Evolutionary conservation across 2,113 vertebrate genomes (phyloP).

Genomic region (Halcyon malimbica): DNA sequence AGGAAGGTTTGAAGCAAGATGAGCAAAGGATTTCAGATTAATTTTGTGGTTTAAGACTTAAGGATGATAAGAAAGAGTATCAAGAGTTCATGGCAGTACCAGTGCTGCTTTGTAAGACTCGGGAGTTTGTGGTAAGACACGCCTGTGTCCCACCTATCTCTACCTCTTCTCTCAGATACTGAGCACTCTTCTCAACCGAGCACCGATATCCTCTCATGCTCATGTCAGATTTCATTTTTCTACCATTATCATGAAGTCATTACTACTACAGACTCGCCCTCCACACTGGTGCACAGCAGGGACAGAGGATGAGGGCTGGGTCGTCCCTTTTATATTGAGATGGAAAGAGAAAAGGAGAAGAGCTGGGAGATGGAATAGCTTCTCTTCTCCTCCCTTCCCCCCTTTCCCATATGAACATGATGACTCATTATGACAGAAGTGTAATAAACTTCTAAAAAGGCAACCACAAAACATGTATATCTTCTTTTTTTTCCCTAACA

Average conservation of each 20-base stretch:
- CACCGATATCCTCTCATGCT: neutral
- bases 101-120: rapidly evolving
- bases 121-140: rapidly evolving
- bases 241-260: neutral
- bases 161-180: neutral
- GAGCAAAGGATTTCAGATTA: neutral
- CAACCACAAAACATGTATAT: slow-evolving; percentile 11
- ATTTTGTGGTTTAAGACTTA: neutral
- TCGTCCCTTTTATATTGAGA: neutral
- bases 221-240: neutral
- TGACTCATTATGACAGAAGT: slow-evolving; percentile 55
- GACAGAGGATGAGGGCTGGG: neutral
- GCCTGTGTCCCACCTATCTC: neutral
- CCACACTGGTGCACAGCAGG: neutral
- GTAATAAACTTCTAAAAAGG: slow-evolving; percentile 50
- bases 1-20: neutral
- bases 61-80: neutral
- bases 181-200: neutral
- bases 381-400: neutral
- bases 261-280: neutral
- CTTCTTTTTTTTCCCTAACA: neutral
- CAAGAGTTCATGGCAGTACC: neutral
- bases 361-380: neutral
- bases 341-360: neutral
- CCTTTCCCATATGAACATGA: slow-evolving; percentile 1